Evolutionary conservation across 2,797 vertebrate species (phyloP).

Genomic region (Odontamblyopus lacepedii): DNA sequence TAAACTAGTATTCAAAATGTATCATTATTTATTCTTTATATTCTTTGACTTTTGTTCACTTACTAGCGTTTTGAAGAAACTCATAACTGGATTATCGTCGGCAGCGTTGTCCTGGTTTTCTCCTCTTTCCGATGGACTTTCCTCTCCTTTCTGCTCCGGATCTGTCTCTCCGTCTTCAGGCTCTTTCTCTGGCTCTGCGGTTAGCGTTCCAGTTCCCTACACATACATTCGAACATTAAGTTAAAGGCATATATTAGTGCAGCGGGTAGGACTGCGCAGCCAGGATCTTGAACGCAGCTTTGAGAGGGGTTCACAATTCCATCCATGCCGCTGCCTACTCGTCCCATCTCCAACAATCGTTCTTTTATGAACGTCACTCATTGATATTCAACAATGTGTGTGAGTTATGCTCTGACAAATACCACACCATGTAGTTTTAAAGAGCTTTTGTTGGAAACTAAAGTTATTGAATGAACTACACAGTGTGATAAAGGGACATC

Average conservation of each 20-base stretch:
- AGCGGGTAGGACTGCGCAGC: slow-evolving; percentile 68
- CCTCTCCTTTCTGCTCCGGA: slow-evolving; percentile 45
- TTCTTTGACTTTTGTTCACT: slow-evolving; percentile 57
- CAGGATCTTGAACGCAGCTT: slow-evolving; percentile 78
- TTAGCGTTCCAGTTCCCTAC: slow-evolving; percentile 81
- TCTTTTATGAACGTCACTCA: slow-evolving; percentile 82
- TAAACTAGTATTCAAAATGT: too few species aligned
- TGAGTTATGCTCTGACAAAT: slow-evolving; percentile 60
- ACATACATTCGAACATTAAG: slow-evolving; percentile 66
- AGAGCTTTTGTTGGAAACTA: slow-evolving; percentile 9
- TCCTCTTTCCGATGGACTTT: slow-evolving; percentile 20
- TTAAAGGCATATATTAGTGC: slow-evolving; percentile 65
- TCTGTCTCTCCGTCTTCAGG: slow-evolving; percentile 28
- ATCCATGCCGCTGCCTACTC: slow-evolving; percentile 86
- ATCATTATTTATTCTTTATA: too few species aligned
- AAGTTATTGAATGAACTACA: not conserved
- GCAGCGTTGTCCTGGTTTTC: slow-evolving; percentile 53
- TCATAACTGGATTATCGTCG: slow-evolving; percentile 90
- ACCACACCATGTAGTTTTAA: slow-evolving; percentile 46
- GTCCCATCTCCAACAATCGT: slow-evolving; percentile 76
- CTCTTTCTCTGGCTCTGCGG: slow-evolving; percentile 52
- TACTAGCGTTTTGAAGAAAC: slow-evolving; percentile 97
- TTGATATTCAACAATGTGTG: slow-evolving; percentile 84
- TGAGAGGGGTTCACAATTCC: slow-evolving; percentile 82
- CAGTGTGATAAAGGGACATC: not conserved